Base-by-base conservation (phyloP, 2,797 vertebrate genomes). In the Sebastes steindachneri region DNA sequence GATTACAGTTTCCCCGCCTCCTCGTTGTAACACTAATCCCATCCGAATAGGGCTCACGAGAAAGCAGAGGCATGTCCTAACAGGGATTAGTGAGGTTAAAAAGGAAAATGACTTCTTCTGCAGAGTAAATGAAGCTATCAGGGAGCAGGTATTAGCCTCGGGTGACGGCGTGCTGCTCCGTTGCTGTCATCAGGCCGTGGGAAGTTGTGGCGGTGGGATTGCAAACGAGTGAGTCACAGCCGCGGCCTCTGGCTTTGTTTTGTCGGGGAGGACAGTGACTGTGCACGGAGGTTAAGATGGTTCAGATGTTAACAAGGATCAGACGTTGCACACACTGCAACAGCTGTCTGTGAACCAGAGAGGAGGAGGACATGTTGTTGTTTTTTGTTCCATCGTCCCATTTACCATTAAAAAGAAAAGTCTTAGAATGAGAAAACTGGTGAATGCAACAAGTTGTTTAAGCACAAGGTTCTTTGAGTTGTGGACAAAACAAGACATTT, bases 221-320 rank as follows among this genome's bases (percentile, higher is more conserved):
- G 65, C 26, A 81, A 68, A 72, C 37, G 25, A 28, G 54, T 71
- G 73, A 79, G 58, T 86, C 80, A 74, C 21, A 35, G 25, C 26
- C 14, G 4, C 3, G 3, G 73, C 62, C 55, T 55, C 21, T 0
- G 53, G 62, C 41, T 74, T 82, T 84, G 33, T 75, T 78, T 65
- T 70, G 75, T 35, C 28, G 62, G 64, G 37, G n/a, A 62, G 15
- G 5, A 51, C 9, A 9, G 62, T 23, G 57, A 28, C 12, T 19
- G 28, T 37, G 35, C 21, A 7, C 5, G 3, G 14, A 58, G 66
- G 72, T 71, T 37, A 62, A 68, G 23, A 25, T 2, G 45, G 48
- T 63, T 68, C 71, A 57, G 55, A 37, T 60, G 69, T 60, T 53
- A 67, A 79, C 37, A 2, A 25, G 28, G 54, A 35, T 80, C 53